Base-by-base conservation (phyloP, 2,797 vertebrate species). In the Alfaro cultratus region DNA sequence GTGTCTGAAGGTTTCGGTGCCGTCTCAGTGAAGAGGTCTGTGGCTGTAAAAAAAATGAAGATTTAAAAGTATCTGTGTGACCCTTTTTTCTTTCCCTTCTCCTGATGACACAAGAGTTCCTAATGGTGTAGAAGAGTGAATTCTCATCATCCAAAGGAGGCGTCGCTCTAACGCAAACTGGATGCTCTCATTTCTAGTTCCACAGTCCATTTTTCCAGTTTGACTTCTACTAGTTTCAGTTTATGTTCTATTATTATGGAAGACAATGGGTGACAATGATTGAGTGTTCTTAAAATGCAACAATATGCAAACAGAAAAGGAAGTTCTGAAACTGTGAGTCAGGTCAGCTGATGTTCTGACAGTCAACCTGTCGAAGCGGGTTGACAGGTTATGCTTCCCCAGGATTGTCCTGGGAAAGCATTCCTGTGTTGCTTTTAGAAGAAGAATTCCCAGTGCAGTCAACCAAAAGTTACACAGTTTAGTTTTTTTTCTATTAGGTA, bases 121-220 rank as follows among this genome's bases (percentile, higher is more conserved):
- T n/a, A 45, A 12, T 55, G 7, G 74, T 46, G 45, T 21, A 11
- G 57, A 64, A 79, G 55, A 60, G 8, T 70, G 1, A 21, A 46
- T 46, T 7, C 34, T 75, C 31, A 23, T 18, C 71, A 57, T 77
- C 57, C 34, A 64, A 29, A 31, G 29, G 5, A 55, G 10, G 1
- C 29, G 36, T 39, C 60, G n/a, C 36, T 84, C 15, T 1, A 57
- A 36, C 7, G 2, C 4, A 76, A 31, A 16, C 15, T 43, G 26
- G 31, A 77, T 26, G 8, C 26, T 74, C 18, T 29, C 55, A 53
- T 83, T 78, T 57, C 64, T 41, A 26, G 15, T 79, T 79, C 39
- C 53, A 73, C 13, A 5, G 11, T 49, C 5, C 3, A 1, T 36
- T n/a, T 57, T 78, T 31, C 13, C 13, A 6, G 34, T 43, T 47